These are phyloP conservation scores for Phataginus tricuspis DNA, from an alignment of 2,797 vertebrate genomes.

Conservation along the genomic window DNA sequence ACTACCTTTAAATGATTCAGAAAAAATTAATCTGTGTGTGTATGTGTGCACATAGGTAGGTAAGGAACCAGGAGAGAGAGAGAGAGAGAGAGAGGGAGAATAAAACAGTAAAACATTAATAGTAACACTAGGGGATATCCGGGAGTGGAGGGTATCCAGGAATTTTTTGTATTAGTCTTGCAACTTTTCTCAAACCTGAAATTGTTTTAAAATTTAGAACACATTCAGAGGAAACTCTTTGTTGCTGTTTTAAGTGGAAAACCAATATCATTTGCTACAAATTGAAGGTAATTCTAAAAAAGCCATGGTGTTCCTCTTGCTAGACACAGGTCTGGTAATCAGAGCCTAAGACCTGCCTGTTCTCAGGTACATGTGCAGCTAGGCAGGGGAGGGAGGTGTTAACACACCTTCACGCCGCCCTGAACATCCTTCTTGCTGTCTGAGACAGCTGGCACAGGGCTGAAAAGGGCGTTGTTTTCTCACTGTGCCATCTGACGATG, in stretches of 20 bases:
- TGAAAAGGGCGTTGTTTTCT: not conserved
- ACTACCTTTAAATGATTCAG: not conserved
- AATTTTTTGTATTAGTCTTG: not conserved
- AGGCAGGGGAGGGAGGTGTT: not conserved
- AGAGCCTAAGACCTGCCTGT: not conserved
- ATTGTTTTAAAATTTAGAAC: not conserved
- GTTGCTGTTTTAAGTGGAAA: not conserved
- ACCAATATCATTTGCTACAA: not conserved
- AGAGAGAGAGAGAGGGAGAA: fast-evolving
- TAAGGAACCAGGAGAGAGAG: fast-evolving
- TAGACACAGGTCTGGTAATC: not conserved
- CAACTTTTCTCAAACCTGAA: not conserved
- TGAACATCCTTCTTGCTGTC: not conserved
- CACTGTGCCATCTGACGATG: fast-evolving
- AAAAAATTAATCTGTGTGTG: not conserved
- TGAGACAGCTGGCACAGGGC: not conserved
- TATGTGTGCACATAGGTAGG: not conserved
- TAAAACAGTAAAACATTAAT: not conserved
- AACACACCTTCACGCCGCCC: fast-evolving
- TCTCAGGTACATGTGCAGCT: fast-evolving
- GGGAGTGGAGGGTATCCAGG: not conserved
- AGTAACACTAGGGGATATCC: not conserved
- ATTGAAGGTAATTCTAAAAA: not conserved
- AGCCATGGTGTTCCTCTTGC: not conserved
- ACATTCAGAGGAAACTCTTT: not conserved